Percentiles rank a stretch among this genome's conserved stretches.
phyloP scores from a whole-genome alignment of 2,797 vertebrate species.

The Falco concolor region DNA sequence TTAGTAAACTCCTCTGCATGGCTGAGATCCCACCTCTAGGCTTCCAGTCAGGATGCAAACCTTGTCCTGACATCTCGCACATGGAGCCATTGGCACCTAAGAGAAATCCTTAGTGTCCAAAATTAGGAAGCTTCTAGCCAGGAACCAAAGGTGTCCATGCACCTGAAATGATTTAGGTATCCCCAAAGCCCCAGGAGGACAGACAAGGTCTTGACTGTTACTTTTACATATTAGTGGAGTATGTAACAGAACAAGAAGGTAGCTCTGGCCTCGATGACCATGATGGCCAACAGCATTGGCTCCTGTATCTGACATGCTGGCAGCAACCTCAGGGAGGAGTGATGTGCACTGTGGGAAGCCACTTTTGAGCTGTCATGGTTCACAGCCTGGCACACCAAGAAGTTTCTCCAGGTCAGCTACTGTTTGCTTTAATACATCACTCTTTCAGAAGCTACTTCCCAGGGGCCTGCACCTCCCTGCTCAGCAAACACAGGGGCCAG shows the following conservation, averaged over 20 bases:
- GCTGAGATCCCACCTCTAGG: background rate
- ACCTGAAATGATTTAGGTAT: background rate
- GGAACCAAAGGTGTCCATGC: background rate
- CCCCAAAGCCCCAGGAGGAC: background rate
- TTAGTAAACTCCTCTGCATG: background rate
- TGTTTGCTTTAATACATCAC: background rate
- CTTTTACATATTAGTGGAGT: background rate
- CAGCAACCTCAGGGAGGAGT: background rate
- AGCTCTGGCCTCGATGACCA: background rate
- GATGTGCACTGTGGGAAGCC: background rate
- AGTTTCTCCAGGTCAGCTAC: background rate
- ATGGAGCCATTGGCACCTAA: rapidly evolving
- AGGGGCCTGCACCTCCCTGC: background rate
- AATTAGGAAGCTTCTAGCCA: background rate
- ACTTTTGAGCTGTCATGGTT: background rate
- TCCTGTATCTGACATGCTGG: background rate
- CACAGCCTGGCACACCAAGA: background rate
- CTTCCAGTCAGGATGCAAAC: background rate
- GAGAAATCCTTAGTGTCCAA: background rate
- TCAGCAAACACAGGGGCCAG: rapidly evolving
- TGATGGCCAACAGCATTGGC: background rate
- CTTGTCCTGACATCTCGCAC: background rate
- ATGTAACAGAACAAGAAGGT: background rate
- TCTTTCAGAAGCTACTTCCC: background rate
- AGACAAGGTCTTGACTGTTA: background rate